A percentile compares a stretch with the other conserved stretches of the same genome.
Conservation (phyloP, 2,888 invertebrate species). For the Leucoptera coffeella region DNA sequence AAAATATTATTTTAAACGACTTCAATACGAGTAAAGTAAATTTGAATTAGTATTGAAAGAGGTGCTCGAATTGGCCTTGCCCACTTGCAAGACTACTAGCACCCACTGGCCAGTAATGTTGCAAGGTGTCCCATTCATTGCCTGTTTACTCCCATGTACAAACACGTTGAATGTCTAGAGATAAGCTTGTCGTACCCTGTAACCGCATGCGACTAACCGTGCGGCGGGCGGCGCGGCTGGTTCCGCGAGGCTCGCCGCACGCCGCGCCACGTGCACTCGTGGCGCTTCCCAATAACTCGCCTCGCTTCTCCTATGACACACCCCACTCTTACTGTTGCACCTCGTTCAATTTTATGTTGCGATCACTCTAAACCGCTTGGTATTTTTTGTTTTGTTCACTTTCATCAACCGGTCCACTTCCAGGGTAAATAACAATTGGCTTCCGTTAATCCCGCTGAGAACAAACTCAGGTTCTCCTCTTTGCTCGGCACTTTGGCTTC, state of each 20-base stretch:
- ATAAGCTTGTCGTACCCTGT: slow-evolving; percentile 45
- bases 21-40: too few species aligned
- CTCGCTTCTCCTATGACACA: slow-evolving; percentile 49
- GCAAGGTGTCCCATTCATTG: slow-evolving; percentile 41
- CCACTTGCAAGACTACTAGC: slow-evolving; percentile 39
- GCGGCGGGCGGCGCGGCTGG: background rate
- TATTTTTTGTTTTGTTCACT: slow-evolving; percentile 48
- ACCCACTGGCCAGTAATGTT: slow-evolving; percentile 30
- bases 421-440: slow-evolving; percentile 51
- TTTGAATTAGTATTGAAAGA: too few species aligned
- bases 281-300: slow-evolving; percentile 14
- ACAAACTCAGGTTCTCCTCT: slow-evolving; percentile 77
- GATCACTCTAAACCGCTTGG: slow-evolving; percentile 44
- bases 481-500: slow-evolving; percentile 73
- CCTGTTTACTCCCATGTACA: too few species aligned
- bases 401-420: slow-evolving; percentile 50
- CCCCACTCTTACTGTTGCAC: slow-evolving; percentile 46
- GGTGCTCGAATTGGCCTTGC: slow-evolving; percentile 12
- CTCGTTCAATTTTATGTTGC: slow-evolving; percentile 52
- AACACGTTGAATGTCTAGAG: slow-evolving; percentile 39
- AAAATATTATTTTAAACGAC: too few species aligned
- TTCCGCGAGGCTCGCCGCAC: background rate
- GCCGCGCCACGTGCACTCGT: background rate
- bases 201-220: too few species aligned
- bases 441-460: slow-evolving; percentile 44